Conservation (phyloP, 37 sponge, comb jelly and placozoan genomes). For the Tethya wilhelma region DNA sequence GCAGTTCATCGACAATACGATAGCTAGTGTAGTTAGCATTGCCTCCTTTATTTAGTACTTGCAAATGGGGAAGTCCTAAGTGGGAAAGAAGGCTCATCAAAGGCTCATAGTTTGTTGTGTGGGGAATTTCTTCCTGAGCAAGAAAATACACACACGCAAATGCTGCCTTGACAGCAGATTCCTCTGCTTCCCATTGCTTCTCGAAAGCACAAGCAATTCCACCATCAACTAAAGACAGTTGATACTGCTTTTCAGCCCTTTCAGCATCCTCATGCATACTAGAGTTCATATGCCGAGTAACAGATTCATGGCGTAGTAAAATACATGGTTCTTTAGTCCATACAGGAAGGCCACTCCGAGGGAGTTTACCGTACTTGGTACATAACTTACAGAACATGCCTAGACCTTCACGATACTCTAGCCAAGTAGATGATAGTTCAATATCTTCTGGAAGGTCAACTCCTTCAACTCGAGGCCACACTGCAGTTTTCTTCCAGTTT, state of each 20-base stretch:
- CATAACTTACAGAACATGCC: not conserved
- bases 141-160: constrained; percentile 49
- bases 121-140: constrained; percentile 49
- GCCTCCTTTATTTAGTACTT: constrained; percentile 27
- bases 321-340: not conserved
- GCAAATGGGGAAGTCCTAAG: constrained; percentile 29
- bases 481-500: not conserved
- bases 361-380: not conserved
- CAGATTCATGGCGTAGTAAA: not conserved
- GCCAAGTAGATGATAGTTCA: not conserved
- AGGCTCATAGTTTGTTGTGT: constrained; percentile 43
- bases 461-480: not conserved
- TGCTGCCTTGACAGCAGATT: constrained; percentile 30
- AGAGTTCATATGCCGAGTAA: not conserved
- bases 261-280: not conserved
- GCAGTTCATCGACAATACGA: constrained; percentile 23
- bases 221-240: not conserved
- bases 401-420: not conserved
- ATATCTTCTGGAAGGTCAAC: not conserved
- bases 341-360: not conserved
- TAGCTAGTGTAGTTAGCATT: constrained; percentile 45
- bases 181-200: constrained; percentile 3
- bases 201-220: constrained; percentile 31
- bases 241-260: not conserved
- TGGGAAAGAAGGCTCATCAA: constrained; percentile 7